Percentiles rank a stretch among this genome's conserved stretches.
Evolutionary conservation across 2,797 vertebrate species (phyloP).

Genomic region (Setipinna tenuifilis): DNA sequence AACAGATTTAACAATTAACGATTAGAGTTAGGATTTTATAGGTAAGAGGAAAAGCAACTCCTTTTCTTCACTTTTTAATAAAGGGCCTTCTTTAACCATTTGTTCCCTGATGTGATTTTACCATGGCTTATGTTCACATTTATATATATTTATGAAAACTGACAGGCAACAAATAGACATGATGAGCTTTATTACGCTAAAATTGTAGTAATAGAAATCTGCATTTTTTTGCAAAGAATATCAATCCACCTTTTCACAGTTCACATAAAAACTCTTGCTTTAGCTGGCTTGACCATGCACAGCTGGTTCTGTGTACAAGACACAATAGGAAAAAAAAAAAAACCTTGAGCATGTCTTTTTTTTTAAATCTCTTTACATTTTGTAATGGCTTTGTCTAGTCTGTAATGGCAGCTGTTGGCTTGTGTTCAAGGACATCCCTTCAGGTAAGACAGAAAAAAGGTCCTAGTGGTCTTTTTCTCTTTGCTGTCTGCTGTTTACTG

Average conservation of each 20-base stretch:
- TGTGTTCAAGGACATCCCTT: slow-evolving; percentile 30
- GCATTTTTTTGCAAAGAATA: too few species aligned
- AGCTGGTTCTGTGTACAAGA: not conserved
- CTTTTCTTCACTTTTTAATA: not conserved
- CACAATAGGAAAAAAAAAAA: not conserved
- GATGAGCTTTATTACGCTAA: too few species aligned
- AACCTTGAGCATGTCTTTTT: not conserved
- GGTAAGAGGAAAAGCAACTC: not conserved
- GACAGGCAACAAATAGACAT: not conserved
- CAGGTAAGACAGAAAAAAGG: slow-evolving; percentile 66
- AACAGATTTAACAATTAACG: too few species aligned
- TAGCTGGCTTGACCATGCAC: not conserved
- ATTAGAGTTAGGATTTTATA: not conserved
- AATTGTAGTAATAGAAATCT: too few species aligned
- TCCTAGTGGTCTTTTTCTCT: slow-evolving; percentile 64
- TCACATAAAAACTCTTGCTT: not conserved
- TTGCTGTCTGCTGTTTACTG: slow-evolving; percentile 36
- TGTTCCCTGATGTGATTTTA: not conserved
- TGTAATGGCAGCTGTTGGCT: not conserved
- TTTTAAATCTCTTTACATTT: not conserved
- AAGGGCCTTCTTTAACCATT: not conserved
- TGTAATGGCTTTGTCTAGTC: not conserved
- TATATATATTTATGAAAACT: not conserved
- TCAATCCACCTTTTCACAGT: too few species aligned
- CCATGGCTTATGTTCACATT: not conserved